These are phyloP conservation scores for Phaethornis superciliosus DNA, from an alignment of 2,113 vertebrate species.

Conservation along the genomic window DNA sequence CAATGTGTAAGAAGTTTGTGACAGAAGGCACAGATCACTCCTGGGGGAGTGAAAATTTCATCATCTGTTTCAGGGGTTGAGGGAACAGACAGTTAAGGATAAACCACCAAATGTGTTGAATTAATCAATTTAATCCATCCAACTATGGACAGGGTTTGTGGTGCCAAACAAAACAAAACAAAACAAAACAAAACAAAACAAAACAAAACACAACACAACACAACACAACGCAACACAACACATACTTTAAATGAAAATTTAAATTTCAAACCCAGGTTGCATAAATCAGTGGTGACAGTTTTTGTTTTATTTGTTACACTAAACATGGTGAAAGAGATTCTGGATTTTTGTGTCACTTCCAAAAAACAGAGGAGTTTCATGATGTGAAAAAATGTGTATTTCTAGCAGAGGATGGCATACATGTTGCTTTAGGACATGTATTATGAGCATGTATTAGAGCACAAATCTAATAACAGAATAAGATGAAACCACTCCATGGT, in stretches of 20 bases:
- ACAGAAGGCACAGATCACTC: fast-evolving
- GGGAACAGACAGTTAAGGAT: not conserved
- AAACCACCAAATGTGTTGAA: not conserved
- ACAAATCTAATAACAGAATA: not conserved
- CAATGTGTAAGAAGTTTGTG: not conserved
- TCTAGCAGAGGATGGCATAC: not conserved
- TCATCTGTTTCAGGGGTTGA: not conserved
- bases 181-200: not conserved
- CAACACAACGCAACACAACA: too few species aligned
- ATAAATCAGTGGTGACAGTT: not conserved
- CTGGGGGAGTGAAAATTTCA: not conserved
- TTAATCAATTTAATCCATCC: not conserved
- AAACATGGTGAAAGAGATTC: not conserved
- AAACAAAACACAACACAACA: too few species aligned
- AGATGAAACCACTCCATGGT: not conserved
- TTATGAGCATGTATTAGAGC: not conserved
- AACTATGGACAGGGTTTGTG: not conserved
- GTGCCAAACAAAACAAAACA: not conserved
- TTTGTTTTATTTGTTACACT: not conserved
- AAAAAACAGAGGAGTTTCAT: not conserved
- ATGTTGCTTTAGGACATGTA: not conserved
- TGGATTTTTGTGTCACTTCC: not conserved
- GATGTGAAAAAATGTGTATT: not conserved
- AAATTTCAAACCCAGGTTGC: not conserved
- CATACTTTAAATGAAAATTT: not conserved